Evolutionary conservation across 1,140 invertebrate genomes (phyloP).

Genomic region (Venturia canescens): DNA sequence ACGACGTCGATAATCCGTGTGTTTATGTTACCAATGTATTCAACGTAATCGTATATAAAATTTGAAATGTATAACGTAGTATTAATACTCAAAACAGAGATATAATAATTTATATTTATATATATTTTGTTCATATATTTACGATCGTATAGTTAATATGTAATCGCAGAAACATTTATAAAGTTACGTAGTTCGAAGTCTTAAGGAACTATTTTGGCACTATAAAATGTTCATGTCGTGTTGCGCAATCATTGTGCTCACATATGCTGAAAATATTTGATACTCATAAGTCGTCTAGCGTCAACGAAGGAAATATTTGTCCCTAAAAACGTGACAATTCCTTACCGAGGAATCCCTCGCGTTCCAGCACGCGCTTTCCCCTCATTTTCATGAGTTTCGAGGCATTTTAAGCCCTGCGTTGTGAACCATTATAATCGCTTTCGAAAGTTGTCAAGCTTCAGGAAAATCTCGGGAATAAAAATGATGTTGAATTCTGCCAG

Average conservation of each 20-base stretch:
- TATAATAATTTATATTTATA: slow-evolving; percentile 30
- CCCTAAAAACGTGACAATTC: no score
- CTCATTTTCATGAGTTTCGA: no score
- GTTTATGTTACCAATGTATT: slow-evolving; percentile 59
- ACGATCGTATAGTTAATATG: not conserved
- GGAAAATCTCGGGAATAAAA: no score
- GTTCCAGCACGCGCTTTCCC: no score
- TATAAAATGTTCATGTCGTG: slow-evolving; percentile 62
- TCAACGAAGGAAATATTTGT: not conserved
- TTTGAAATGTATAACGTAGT: slow-evolving; percentile 68
- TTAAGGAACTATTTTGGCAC: slow-evolving; percentile 71
- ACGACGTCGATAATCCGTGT: slow-evolving; percentile 57
- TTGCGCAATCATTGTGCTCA: slow-evolving; percentile 27
- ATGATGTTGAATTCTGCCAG: no score
- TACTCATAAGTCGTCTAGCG: no score
- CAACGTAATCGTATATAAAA: slow-evolving; percentile 71
- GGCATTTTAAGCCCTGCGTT: no score
- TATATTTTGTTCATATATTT: not conserved
- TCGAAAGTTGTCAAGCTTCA: no score
- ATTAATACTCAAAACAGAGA: slow-evolving; percentile 55
- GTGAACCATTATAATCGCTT: no score
- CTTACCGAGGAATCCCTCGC: no score
- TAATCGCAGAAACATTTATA: slow-evolving; percentile 45
- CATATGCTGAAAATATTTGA: no score
- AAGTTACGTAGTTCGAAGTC: slow-evolving; percentile 51